Conservation (phyloP, 2,797 vertebrate genomes). For the Cyclura pinguis region DNA sequence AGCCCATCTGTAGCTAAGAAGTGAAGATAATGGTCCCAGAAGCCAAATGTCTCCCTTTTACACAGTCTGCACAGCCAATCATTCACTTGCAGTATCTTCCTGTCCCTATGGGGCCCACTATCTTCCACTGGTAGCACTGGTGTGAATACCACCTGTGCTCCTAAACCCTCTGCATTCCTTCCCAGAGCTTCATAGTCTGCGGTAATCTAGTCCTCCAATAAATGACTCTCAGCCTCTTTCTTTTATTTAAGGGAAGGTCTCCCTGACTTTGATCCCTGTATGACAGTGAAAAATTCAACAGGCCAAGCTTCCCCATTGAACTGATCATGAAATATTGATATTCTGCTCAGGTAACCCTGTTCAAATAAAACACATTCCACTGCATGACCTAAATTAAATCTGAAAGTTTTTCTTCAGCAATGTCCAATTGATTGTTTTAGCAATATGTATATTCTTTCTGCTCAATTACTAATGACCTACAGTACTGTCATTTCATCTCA, state of each 20-base stretch:
- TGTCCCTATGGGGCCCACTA: too few relatives aligned
- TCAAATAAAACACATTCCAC: conserved; percentile 21
- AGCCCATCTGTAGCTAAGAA: not conserved
- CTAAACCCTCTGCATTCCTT: too few relatives aligned
- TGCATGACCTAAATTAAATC: conserved; percentile 10
- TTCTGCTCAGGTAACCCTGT: conserved; percentile 19
- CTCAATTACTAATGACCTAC: conserved; percentile 1
- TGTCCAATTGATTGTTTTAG: conserved; percentile 11
- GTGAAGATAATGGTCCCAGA: not conserved
- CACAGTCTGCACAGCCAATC: too few relatives aligned
- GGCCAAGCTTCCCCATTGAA: not conserved
- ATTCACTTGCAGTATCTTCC: too few relatives aligned
- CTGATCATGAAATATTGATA: conserved; percentile 22
- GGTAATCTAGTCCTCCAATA: too few relatives aligned
- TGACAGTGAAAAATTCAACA: not conserved
- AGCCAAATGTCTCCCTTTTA: too few relatives aligned
- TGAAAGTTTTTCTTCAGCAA: not conserved
- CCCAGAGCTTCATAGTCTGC: too few relatives aligned
- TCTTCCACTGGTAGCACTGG: too few relatives aligned
- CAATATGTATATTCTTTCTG: conserved; percentile 7
- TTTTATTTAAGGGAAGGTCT: not conserved
- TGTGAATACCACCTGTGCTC: too few relatives aligned
- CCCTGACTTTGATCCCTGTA: not conserved
- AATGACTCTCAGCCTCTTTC: too few relatives aligned
- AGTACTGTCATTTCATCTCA: conserved; percentile 1